A percentile compares a stretch with the other conserved stretches of the same genome.
phyloP scores from a whole-genome alignment of 2,888 invertebrate genomes.

The Achlya flavicornis region DNA sequence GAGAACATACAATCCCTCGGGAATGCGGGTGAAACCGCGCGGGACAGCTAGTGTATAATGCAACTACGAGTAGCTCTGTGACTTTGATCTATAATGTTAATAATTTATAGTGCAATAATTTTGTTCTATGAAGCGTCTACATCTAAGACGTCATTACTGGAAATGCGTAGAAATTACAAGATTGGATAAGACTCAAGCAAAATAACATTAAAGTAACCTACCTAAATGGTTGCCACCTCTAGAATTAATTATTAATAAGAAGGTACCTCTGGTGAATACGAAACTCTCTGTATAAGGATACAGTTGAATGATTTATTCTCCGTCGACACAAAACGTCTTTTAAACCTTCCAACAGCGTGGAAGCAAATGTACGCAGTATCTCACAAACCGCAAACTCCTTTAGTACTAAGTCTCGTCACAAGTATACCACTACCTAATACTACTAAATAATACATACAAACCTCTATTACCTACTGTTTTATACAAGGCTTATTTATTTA shows the following conservation, averaged over 20 bases:
- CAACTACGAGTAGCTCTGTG: too few relatives aligned
- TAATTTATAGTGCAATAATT: too few relatives aligned
- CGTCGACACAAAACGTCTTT: conserved; percentile 6
- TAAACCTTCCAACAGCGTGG: background rate
- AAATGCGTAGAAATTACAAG: too few relatives aligned
- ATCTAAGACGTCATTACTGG: too few relatives aligned
- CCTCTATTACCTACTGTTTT: background rate
- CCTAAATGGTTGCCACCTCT: background rate
- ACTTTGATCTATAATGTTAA: too few relatives aligned
- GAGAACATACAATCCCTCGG: too few relatives aligned
- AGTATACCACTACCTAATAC: background rate
- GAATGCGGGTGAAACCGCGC: too few relatives aligned
- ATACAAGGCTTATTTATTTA: background rate
- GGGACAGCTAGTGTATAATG: too few relatives aligned
- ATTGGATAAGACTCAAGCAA: too few relatives aligned
- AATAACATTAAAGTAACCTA: too few relatives aligned
- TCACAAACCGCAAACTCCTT: conserved; percentile 5
- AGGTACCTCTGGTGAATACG: background rate
- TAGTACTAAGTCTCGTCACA: conserved; percentile 8
- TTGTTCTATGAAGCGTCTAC: too few relatives aligned
- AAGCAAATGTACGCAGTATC: background rate
- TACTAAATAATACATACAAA: background rate
- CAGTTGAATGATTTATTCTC: conserved; percentile 5
- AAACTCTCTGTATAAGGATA: background rate
- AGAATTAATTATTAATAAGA: background rate